Percentiles rank a stretch among this genome's conserved stretches.
Conservation (phyloP, 2,797 vertebrate genomes). For the Rhinella marina region DNA sequence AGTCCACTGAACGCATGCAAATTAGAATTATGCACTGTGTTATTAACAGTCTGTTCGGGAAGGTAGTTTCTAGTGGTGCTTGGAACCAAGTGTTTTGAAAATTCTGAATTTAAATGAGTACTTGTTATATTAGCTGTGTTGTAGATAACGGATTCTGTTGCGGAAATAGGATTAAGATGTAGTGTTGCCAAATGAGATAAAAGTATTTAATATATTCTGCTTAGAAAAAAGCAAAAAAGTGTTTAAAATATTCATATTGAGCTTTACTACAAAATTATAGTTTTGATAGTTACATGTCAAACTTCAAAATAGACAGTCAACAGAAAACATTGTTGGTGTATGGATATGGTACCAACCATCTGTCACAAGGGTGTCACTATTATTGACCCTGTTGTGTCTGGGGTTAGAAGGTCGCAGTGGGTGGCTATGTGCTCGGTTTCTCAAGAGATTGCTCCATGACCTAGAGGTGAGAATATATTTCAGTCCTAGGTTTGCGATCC, state of each 20-base stretch:
- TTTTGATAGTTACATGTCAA: background rate
- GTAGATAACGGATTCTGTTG: background rate
- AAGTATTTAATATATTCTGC: slow-evolving; percentile 23
- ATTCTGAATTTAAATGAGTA: slow-evolving; percentile 23
- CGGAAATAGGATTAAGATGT: slow-evolving; percentile 29
- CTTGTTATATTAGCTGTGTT: background rate
- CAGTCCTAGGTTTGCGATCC: no score
- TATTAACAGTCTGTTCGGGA: slow-evolving; percentile 25
- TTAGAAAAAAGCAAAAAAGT: background rate
- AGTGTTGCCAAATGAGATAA: slow-evolving; percentile 20
- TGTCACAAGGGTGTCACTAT: no score
- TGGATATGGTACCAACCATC: background rate
- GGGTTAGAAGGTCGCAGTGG: no score
- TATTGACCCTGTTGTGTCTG: no score
- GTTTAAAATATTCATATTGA: background rate
- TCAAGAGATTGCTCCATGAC: no score
- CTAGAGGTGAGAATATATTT: no score
- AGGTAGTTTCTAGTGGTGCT: slow-evolving; percentile 15
- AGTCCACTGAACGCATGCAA: slow-evolving; percentile 38
- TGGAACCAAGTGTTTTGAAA: slow-evolving; percentile 7
- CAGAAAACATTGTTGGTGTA: background rate
- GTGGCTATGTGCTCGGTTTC: no score
- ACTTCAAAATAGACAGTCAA: background rate
- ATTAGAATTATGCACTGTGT: slow-evolving; percentile 37
- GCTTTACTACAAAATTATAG: background rate